Base-by-base conservation (phyloP, 2,797 vertebrate genomes). In the Chrysocyon brachyurus region DNA sequence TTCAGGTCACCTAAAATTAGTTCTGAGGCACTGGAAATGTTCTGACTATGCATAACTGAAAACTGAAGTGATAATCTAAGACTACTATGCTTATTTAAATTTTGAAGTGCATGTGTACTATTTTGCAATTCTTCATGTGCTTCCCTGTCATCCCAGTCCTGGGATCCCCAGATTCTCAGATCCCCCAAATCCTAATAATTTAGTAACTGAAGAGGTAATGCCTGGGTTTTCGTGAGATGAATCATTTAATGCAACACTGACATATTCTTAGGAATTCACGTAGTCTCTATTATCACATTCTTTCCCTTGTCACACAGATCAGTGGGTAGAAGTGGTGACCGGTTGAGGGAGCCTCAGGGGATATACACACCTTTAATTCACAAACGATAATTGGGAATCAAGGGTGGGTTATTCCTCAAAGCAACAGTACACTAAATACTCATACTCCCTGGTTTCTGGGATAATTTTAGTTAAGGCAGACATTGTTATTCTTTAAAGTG, bases 1-100 rank as follows among this genome's bases (percentile, higher is more conserved):
- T 28, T 90, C 26, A 72, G 26, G 54, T 85, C 40, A 81, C 15
- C 26, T 64, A 90, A 87, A 96, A 94, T 95, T 93, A 83, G 28
- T 77, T 93, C 66, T 78, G 24, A 36, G 26, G 46, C 11, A 52
- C 21, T 59, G 33, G 28, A 2, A 63, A 66, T 85, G 7, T 92
- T 82, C 26, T 95, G 49, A 94, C 64, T 84, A 49, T 56, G 1
- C 1, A 1, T 85, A 73, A 31, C 22, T 49, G 3, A 92, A 87
- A 94, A 33, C 10, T 49, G 24, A 91, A 79, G 3, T 87, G 33
- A 79, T 94, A 56, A 22, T 84, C 31, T 16, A 92, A 16, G 14
- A 89, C 28, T 33, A 61, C 1, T 4, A 19, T 52, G 19, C 19
- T 66, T 72, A 0, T 26, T 90, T 84, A 68, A 83, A 72, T 79